phyloP scores from a whole-genome alignment of 2,888 invertebrate genomes.

The Nineta flava region DNA sequence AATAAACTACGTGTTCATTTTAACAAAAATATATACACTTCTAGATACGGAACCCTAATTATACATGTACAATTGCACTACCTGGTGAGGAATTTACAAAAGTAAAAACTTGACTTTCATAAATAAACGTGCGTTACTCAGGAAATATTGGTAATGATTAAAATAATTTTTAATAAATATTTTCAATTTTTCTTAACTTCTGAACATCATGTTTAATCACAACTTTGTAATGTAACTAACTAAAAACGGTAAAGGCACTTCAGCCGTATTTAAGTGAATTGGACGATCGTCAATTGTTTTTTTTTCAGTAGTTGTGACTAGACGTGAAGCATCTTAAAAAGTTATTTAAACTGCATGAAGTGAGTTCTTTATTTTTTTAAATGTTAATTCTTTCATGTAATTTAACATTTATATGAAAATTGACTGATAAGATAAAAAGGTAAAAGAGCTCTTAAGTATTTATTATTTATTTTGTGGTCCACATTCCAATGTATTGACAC shows the following conservation, averaged over 20 bases:
- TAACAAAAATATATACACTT: too few species aligned
- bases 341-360: neutral
- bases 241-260: too few species aligned
- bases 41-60: neutral
- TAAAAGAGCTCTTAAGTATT: neutral
- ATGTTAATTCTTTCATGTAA: neutral
- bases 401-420: neutral
- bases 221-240: too few species aligned
- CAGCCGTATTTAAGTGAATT: too few species aligned
- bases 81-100: constrained; percentile 2
- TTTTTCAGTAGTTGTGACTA: too few species aligned
- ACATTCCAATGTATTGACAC: constrained; percentile 7
- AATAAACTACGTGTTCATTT: too few species aligned
- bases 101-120: neutral
- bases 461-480: neutral
- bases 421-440: neutral
- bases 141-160: constrained; percentile 2
- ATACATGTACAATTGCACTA: neutral
- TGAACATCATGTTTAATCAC: too few species aligned
- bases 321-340: too few species aligned
- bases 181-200: too few species aligned
- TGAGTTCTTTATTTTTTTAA: neutral
- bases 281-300: too few species aligned
- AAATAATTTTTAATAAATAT: too few species aligned
- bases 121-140: neutral